Base-by-base conservation (phyloP, 64 coral and sea anemone genomes). In the Stichodactyla helianthus region DNA sequence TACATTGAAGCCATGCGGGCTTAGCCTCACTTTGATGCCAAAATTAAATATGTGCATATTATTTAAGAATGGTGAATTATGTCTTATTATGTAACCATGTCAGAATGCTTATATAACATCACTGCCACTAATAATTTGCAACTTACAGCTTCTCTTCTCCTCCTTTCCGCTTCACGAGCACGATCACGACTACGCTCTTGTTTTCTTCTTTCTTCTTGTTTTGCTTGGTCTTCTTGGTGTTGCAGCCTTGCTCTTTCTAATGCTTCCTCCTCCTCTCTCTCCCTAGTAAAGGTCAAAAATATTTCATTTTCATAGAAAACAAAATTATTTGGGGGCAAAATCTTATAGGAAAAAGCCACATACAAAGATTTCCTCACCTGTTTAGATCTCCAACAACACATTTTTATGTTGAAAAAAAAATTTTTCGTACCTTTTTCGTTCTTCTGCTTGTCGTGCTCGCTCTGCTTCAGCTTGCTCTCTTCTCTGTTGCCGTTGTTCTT, bases 121-220 rank as follows among this genome's bases (percentile, higher is more conserved):
- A 35, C 17, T 18, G 14, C 6, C 61, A n/a, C 14, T 87, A n/a
- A n/a, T n/a, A 56, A 1, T 12, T n/a, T 17, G 16, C 10, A 18
- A 95, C 93, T 92, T 83, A 95, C 93, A 57, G 93, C 93, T 85
- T 95, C 93, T 64, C 93, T 86, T 19, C 86, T 83, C 28, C 93
- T 83, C 10, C 93, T 82, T 64, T 95, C 93, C 64, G 90, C 89
- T 55, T 95, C 93, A 55, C 93, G 87, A 82, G 91, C 84, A 7
- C 78, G 44, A 54, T 81, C 82, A 22, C 67, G 18, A 27, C 25
- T 86, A 20, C 93, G 82, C 51, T 95, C 93, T 17, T 89, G 65
- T 54, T 89, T 95, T 82, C 87, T 86, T 54, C 91, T 92, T 59
- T 95, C 86, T 16, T 58, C 52, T 83, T 92, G 89, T 68, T 92